phyloP scores from a whole-genome alignment of 2,888 invertebrate genomes.

The Craniophora ligustri region DNA sequence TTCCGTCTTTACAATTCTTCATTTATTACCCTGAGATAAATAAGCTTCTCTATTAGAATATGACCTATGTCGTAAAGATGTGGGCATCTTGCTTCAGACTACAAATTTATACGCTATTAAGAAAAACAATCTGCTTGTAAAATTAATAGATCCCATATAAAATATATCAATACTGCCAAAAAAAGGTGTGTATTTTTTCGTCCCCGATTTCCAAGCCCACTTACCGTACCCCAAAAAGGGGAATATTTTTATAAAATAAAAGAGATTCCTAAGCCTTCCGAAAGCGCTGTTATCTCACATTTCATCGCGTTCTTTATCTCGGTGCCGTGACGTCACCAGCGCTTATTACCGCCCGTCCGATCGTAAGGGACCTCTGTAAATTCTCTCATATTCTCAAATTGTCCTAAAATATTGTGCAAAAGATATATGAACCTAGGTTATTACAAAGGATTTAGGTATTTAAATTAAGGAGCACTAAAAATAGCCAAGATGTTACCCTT shows the following conservation, averaged over 20 bases:
- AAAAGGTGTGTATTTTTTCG: no score
- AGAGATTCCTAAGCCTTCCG: conserved; percentile 45
- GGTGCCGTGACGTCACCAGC: conserved; percentile 42
- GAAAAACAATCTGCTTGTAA: no score
- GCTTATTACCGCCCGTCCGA: conserved; percentile 47
- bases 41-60: no score
- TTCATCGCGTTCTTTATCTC: conserved; percentile 51
- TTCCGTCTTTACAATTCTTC: no score
- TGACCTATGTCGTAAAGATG: no score
- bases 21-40: no score
- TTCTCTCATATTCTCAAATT: conserved; percentile 49
- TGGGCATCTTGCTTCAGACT: no score
- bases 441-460: conserved; percentile 38
- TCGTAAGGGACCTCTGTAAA: conserved; percentile 49
- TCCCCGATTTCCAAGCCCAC: conserved; percentile 20
- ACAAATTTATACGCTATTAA: no score
- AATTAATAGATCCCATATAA: no score
- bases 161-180: no score
- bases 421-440: conserved; percentile 42
- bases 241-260: conserved; percentile 44
- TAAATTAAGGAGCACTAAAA: conserved; percentile 1
- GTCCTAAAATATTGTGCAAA: conserved; percentile 40
- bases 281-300: conserved; percentile 48
- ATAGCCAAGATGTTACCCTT: neutral
- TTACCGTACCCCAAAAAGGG: conserved; percentile 28